Conservation (phyloP, 2,888 invertebrate species). For the Cryptus viduatorius region DNA sequence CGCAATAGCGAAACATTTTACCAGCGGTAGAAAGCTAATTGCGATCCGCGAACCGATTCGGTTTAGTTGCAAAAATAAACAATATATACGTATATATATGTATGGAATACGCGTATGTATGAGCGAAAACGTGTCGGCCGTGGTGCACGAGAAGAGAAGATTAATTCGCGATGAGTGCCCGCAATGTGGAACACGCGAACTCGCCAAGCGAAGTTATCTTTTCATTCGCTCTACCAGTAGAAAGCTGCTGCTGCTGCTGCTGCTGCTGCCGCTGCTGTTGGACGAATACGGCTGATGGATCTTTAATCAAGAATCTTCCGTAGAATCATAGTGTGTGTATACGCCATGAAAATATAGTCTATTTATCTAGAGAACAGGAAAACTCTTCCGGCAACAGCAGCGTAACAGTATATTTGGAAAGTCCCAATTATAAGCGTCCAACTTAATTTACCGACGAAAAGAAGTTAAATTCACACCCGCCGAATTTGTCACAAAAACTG, state of each 20-base stretch:
- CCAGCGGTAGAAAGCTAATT: slow-evolving; percentile 64
- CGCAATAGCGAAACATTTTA: slow-evolving; percentile 29
- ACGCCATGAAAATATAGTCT: slow-evolving; percentile 55
- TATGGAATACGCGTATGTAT: slow-evolving; percentile 7
- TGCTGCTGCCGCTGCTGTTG: slow-evolving; percentile 7
- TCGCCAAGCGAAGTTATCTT: slow-evolving; percentile 55
- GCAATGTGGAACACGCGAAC: slow-evolving; percentile 61
- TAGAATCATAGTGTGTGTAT: slow-evolving; percentile 21
- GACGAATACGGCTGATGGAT: slow-evolving; percentile 57
- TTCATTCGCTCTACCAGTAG: slow-evolving; percentile 59
- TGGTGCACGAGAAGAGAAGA: slow-evolving; percentile 60
- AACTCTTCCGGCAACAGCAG: slow-evolving; percentile 23
- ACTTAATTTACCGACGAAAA: slow-evolving; percentile 2
- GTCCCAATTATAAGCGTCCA: neutral
- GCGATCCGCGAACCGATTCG: slow-evolving; percentile 54
- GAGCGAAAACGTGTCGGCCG: slow-evolving; percentile 55
- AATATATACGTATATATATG: slow-evolving; percentile 7
- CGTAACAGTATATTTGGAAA: neutral
- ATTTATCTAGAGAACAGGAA: slow-evolving; percentile 47
- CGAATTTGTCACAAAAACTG: neutral
- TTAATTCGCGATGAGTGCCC: slow-evolving; percentile 63
- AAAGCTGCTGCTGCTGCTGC: slow-evolving; percentile 52
- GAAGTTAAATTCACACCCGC: neutral
- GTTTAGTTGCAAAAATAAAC: slow-evolving; percentile 54
- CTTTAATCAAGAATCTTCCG: slow-evolving; percentile 62